These are phyloP conservation scores for Gymnogyps californianus DNA, from an alignment of 2,113 vertebrate genomes.

Conservation along the genomic window DNA sequence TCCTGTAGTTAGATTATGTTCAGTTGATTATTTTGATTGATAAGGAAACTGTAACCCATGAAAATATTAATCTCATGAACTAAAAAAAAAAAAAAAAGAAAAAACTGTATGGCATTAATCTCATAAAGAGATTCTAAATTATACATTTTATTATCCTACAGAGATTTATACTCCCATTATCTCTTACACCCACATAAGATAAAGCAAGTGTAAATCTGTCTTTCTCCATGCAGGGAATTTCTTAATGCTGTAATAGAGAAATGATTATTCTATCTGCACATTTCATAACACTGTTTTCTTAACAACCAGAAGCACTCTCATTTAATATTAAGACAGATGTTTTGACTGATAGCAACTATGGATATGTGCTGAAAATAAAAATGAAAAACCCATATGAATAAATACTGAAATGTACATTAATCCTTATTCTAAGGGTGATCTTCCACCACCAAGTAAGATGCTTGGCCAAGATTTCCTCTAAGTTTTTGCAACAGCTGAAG, in stretches of 20 bases:
- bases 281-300: constrained; percentile 58
- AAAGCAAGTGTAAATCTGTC: constrained; percentile 18
- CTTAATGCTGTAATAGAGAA: constrained; percentile 32
- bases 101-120: not conserved
- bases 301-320: constrained; percentile 45
- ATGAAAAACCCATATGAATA: not conserved
- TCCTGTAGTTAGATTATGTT: not conserved
- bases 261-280: constrained; percentile 28
- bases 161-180: constrained; percentile 62
- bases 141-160: constrained; percentile 48
- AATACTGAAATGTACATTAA: not conserved
- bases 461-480: not conserved
- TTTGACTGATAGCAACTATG: constrained; percentile 23
- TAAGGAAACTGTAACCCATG: not conserved
- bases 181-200: constrained; percentile 34
- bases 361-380: not conserved
- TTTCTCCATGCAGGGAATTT: not conserved
- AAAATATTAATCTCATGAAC: not conserved
- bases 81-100: not conserved
- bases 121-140: constrained; percentile 46
- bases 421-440: not conserved
- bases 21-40: not conserved
- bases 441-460: not conserved
- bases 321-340: constrained; percentile 60
- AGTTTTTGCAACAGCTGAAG: not conserved